Percentiles rank a stretch among this genome's conserved stretches.
phyloP scores from a whole-genome alignment of 2,797 vertebrate genomes.

The Holocentrus rufus region DNA sequence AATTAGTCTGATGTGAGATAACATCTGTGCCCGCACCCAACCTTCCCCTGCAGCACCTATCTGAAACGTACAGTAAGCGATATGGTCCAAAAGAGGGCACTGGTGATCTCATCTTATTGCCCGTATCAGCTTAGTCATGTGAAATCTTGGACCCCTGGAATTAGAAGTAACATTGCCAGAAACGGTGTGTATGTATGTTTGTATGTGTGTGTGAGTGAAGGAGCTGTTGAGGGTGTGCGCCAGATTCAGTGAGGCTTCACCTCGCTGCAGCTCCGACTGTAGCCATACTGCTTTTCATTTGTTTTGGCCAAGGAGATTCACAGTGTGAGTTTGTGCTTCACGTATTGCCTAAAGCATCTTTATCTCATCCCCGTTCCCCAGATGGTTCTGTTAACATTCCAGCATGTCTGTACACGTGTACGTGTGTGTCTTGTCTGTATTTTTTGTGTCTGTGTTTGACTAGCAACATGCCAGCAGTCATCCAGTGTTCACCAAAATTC shows the following conservation, averaged over 20 bases:
- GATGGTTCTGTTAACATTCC: constrained; percentile 37
- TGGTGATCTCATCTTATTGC: background rate
- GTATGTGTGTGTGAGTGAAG: background rate
- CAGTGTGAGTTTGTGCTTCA: background rate
- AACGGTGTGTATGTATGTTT: too few species aligned
- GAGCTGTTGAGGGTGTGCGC: background rate
- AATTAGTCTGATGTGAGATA: too few species aligned
- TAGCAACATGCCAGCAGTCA: constrained; percentile 22
- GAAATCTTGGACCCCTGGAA: background rate
- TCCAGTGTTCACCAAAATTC: constrained; percentile 39
- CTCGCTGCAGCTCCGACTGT: background rate
- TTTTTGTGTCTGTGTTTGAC: constrained; percentile 21
- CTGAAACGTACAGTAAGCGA: too few species aligned
- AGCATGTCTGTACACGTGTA: constrained; percentile 1
- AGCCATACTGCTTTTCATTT: background rate
- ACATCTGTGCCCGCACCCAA: too few species aligned
- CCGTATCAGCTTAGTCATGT: background rate
- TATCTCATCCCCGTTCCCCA: background rate
- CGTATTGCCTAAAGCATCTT: constrained; percentile 27
- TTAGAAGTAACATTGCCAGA: background rate
- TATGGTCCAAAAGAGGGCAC: too few species aligned
- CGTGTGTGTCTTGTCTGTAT: background rate
- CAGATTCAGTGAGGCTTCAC: background rate
- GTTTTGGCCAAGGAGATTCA: background rate
- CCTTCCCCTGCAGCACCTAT: too few species aligned